These are phyloP conservation scores for Thamnophis elegans DNA, from an alignment of 2,797 vertebrate species.

Conservation along the genomic window DNA sequence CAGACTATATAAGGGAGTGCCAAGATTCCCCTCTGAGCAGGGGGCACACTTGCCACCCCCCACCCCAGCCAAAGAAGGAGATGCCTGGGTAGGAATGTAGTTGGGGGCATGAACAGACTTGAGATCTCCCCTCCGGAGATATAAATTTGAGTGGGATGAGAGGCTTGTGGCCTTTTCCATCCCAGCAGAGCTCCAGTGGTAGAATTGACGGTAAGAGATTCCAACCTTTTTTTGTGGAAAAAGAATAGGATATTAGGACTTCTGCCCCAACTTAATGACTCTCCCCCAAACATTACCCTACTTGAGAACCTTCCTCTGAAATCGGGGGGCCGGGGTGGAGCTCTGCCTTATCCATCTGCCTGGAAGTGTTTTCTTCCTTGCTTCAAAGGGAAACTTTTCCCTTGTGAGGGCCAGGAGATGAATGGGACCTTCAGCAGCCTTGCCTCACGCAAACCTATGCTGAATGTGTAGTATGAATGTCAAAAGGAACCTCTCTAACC, in stretches of 20 bases:
- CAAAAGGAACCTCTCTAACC: not conserved
- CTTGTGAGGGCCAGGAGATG: not conserved
- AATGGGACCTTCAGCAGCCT: not conserved
- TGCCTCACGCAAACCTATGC: not conserved
- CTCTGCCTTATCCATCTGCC: not conserved
- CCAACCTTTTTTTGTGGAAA: not conserved
- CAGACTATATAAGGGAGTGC: constrained; percentile 39
- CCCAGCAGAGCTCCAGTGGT: not conserved
- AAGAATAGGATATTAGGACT: not conserved
- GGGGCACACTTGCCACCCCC: not conserved
- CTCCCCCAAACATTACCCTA: not conserved
- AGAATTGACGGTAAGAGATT: constrained; percentile 18
- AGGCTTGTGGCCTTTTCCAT: not conserved
- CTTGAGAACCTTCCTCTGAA: not conserved
- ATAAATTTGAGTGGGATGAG: constrained; percentile 26
- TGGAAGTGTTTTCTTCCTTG: not conserved
- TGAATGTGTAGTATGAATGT: not conserved
- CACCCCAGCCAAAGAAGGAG: constrained; percentile 31
- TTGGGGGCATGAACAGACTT: not conserved
- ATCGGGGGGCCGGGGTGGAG: not conserved
- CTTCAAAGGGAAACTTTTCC: not conserved
- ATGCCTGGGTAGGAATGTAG: constrained; percentile 24
- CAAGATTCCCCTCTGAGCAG: not conserved
- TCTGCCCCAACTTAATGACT: not conserved
- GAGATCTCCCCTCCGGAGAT: not conserved